A percentile compares a stretch with the other conserved stretches of the same genome.
Evolutionary conservation across 1,140 invertebrate genomes (phyloP).

Genomic region (Bombus fervidus): DNA sequence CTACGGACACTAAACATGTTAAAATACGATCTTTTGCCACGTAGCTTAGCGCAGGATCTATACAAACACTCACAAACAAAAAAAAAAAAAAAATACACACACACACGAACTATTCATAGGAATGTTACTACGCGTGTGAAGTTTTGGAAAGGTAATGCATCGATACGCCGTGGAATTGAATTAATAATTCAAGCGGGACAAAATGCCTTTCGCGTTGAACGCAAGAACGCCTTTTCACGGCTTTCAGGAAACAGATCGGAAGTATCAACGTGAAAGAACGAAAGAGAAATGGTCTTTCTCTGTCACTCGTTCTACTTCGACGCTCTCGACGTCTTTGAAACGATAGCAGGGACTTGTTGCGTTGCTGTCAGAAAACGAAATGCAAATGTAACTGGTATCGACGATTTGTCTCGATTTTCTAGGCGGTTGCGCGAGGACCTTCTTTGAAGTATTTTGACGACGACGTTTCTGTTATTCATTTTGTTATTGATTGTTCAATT

Average conservation of each 20-base stretch:
- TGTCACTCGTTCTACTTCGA: not conserved
- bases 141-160: not conserved
- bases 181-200: not conserved
- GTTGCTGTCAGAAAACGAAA: not conserved
- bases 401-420: not conserved
- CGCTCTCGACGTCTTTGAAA: not conserved
- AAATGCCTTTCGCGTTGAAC: no score
- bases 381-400: not conserved
- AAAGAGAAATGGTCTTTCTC: not conserved
- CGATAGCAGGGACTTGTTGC: conserved; percentile 10
- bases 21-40: no score
- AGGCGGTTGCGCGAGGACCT: no score
- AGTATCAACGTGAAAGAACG: not conserved
- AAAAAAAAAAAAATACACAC: no score
- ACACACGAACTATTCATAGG: no score
- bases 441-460: not conserved
- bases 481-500: no score
- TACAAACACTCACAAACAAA: no score
- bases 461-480: not conserved
- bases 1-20: no score
- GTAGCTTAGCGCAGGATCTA: no score
- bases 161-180: not conserved
- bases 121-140: not conserved
- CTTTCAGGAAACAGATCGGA: not conserved
- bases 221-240: no score